Percentiles rank a stretch among this genome's conserved stretches.
Evolutionary conservation across 1,140 invertebrate species (phyloP).

Genomic region (Drosophila busckii): DNA sequence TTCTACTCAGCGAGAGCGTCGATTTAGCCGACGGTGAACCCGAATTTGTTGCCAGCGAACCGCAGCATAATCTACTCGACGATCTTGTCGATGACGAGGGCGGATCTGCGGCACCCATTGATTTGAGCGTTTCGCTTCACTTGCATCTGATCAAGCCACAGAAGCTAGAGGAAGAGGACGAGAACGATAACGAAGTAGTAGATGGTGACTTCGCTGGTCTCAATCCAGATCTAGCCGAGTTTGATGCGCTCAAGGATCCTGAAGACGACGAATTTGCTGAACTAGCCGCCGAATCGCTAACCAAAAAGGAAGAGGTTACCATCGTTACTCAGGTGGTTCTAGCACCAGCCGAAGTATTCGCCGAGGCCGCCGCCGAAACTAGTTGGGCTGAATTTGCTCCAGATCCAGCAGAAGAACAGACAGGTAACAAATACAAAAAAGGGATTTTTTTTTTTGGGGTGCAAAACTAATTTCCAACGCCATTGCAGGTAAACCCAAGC

Average conservation of each 20-base stretch:
- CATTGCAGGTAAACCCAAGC: conserved; percentile 41
- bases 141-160: conserved; percentile 80
- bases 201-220: conserved; percentile 4
- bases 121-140: conserved; percentile 82
- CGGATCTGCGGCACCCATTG: conserved; percentile 80
- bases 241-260: conserved; percentile 80
- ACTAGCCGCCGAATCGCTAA: conserved; percentile 86
- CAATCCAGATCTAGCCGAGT: conserved; percentile 76
- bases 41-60: conserved; percentile 55
- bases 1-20: conserved; percentile 85
- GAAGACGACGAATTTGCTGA: conserved; percentile 87
- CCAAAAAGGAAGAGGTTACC: conserved; percentile 80
- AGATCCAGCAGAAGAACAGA: conserved; percentile 38
- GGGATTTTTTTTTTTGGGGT: neutral
- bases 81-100: conserved; percentile 85
- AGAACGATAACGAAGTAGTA: conserved; percentile 3
- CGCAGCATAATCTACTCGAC: conserved; percentile 85
- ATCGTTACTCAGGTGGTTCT: conserved; percentile 57
- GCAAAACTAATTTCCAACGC: neutral
- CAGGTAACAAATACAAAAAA: conserved; percentile 30
- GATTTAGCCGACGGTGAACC: conserved; percentile 77
- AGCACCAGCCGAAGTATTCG: conserved; percentile 45
- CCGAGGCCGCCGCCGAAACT: conserved; percentile 79
- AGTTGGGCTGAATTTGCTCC: conserved; percentile 83
- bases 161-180: conserved; percentile 52